These are phyloP conservation scores for Gonatopus flavifemur DNA, from an alignment of 1,140 invertebrate genomes.

Conservation along the genomic window DNA sequence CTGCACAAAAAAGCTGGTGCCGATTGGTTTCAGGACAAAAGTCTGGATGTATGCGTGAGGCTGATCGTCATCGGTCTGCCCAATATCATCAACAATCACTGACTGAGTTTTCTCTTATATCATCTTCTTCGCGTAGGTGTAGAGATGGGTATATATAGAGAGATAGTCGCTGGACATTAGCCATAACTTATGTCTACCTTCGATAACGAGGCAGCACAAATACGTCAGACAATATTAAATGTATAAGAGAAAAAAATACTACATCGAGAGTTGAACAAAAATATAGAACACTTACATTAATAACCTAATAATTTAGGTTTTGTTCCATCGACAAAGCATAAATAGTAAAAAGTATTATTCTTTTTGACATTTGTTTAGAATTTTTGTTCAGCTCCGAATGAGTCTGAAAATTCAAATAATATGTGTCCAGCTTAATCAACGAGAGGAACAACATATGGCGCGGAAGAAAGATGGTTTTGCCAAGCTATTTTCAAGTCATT, in stretches of 20 bases:
- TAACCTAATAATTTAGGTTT: too few relatives aligned
- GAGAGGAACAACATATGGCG: too few relatives aligned
- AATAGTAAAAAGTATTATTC: too few relatives aligned
- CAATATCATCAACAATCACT: slow-evolving; percentile 53
- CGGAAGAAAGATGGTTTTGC: too few relatives aligned
- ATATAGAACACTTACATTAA: slow-evolving; percentile 3
- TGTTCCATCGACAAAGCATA: too few relatives aligned
- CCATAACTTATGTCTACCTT: slow-evolving; percentile 41
- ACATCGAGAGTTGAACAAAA: too few relatives aligned
- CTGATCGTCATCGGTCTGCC: slow-evolving; percentile 87
- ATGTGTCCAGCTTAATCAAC: too few relatives aligned
- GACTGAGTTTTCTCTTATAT: slow-evolving; percentile 36
- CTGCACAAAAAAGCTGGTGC: slow-evolving; percentile 85
- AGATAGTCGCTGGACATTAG: slow-evolving; percentile 34
- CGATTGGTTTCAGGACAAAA: slow-evolving; percentile 86
- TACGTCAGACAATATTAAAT: slow-evolving; percentile 33
- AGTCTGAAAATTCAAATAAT: too few relatives aligned
- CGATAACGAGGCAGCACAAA: slow-evolving; percentile 37
- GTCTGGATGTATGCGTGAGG: slow-evolving; percentile 89
- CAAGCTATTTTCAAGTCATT: too few relatives aligned
- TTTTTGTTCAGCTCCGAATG: too few relatives aligned
- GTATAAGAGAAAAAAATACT: too few relatives aligned
- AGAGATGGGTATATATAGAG: slow-evolving; percentile 28
- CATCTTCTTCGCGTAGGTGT: slow-evolving; percentile 31
- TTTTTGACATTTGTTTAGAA: too few relatives aligned